Evolutionary conservation across 2,797 vertebrate genomes (phyloP), one percentile per base, ranked within the genome.

Genomic region (Cyprinodon diabolis): DNA sequence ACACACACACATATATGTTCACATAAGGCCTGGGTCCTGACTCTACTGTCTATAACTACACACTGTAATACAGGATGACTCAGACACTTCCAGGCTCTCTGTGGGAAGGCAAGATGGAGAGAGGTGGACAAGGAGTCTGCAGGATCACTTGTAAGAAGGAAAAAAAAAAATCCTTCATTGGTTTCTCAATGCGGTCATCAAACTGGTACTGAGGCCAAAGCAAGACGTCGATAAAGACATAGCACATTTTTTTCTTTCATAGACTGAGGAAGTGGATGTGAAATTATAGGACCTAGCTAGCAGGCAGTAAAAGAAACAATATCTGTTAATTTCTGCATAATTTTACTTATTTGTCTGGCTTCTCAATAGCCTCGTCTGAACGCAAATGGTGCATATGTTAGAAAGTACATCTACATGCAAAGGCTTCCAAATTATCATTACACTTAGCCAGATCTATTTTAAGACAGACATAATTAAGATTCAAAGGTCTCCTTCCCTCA

Each of bases 41-140:
- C 90, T 92, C 81, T 69, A 70, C 78, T 77, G 72, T 89, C 91
- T 90, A 89, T 92, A 93, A 92, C 93, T 92, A 91, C 85, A 84
- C 80, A 84, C 86, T 84, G 84, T 93, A 92, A 90, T 87, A 57
- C 78, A 73, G 82, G 86, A 89, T 94, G 93, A 94, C 87, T 93
- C 90, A 93, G 85, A 84, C 86, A 79, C 80, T 81, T 87, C 81
- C 76, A 77, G 82, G 77, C 71, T 86, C 77, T 88, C 82, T 76
- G 72, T 80, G 48, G 83, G 78, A 71, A 83, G 79, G 73, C 74
- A 78, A 80, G 78, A 88, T 84, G 81, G 84, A 82, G 77, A 70
- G 40, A 49, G 63, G 73, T 84, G 82, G 79, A 86, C 79, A 67
- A 81, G 74, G 56, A 75, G 69, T 82, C 67, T 74, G 23, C 51